Base-by-base conservation (phyloP, 2,797 vertebrate genomes). In the Crypturellus tataupa region DNA sequence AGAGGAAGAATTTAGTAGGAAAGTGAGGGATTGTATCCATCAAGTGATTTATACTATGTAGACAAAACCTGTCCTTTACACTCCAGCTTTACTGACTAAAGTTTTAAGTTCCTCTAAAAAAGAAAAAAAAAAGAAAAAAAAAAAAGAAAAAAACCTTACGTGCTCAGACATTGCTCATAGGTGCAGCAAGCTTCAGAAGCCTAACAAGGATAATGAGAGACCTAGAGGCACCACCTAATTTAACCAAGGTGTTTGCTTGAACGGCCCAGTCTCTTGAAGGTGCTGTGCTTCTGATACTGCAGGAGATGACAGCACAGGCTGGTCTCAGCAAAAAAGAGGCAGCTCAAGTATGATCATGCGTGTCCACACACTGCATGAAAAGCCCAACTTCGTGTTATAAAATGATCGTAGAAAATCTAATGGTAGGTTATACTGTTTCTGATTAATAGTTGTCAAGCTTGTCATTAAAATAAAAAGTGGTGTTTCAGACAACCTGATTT, bases 391-490 rank as follows among this genome's bases (percentile, higher is more conserved):
- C 7, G 2, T 44, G 8, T 42, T 46, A 13, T 29, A 47, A 49
- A 24, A 80, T 42, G 47, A 49, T 16, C 15, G 56, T 24, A 35
- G 6, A 72, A 60, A 80, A 80, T 78, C 3, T 80, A 39, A 40
- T 42, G 88, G 0, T 70, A 77, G 68, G 29, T 9, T 3, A 5
- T 51, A 55, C n/a, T 27, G 39, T n/a, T 69, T 40, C n/a, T 84
- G 60, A 31, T 67, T 82, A 94, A 85, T 90, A 75, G 53, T 87
- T 92, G 25, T 80, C 44, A 83, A 87, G 33, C 27, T 10, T 24
- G 21, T 78, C n/a, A n/a, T 58, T 71, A 89, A 89, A 92, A 35
- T 24, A 71, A 31, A 49, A 58, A 51, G 16, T 75, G 23, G 23
- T 78, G 87, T 94, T 77, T 89, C 55, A 60, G 31, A 47, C 5